Percentiles rank a stretch among this genome's conserved stretches.
These are phyloP conservation scores for Pristionchus maxplancki DNA, from an alignment of 2,888 invertebrate species.

Conservation along the genomic window DNA sequence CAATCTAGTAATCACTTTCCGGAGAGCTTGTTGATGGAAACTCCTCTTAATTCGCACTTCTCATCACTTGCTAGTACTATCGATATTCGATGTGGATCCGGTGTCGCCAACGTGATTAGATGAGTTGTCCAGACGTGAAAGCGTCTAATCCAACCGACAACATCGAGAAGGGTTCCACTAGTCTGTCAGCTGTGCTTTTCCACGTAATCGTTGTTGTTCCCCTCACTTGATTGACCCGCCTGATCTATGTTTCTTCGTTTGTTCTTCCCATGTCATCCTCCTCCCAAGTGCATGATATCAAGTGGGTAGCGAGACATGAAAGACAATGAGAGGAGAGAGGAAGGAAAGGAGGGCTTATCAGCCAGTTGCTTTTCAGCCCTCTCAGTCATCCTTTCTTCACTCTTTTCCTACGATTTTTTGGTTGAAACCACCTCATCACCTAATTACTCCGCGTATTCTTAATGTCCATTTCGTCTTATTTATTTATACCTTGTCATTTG, in stretches of 20 bases:
- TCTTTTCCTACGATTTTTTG: too few relatives aligned
- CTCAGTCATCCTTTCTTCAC: background rate
- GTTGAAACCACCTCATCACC: too few relatives aligned
- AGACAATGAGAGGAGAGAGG: background rate
- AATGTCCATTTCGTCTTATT: too few relatives aligned
- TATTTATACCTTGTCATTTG: too few relatives aligned
- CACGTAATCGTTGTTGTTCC: background rate
- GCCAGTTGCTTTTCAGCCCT: slow-evolving; percentile 14
- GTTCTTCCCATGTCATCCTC: slow-evolving; percentile 36
- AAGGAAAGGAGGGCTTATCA: slow-evolving; percentile 17
- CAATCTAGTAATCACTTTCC: background rate
- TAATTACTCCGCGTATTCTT: too few relatives aligned
- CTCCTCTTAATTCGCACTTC: too few relatives aligned
- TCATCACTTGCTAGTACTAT: too few relatives aligned
- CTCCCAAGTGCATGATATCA: slow-evolving; percentile 28
- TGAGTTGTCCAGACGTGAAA: too few relatives aligned
- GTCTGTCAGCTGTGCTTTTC: background rate
- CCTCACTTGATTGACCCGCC: background rate
- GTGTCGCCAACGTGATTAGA: too few relatives aligned
- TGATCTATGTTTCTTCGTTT: slow-evolving; percentile 16
- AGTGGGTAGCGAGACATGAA: slow-evolving; percentile 12
- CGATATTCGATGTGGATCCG: too few relatives aligned
- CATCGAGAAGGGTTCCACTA: background rate
- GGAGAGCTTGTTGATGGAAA: too few relatives aligned
- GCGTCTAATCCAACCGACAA: too few relatives aligned